phyloP scores from a whole-genome alignment of 1,140 invertebrate species.

The Lordiphosa collinella region DNA sequence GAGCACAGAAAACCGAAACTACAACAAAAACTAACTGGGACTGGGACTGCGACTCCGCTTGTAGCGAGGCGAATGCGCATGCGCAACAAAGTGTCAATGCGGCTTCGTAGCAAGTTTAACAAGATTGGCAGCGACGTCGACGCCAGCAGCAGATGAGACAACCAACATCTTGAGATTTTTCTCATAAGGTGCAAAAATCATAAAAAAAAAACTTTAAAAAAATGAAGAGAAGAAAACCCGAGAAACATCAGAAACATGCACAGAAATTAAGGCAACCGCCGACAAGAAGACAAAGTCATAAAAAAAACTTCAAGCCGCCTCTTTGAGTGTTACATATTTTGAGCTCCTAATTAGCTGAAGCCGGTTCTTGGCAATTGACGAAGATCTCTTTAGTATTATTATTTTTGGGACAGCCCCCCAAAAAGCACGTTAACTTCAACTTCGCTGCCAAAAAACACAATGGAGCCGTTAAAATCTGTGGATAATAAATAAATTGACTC shows the following conservation, averaged over 20 bases:
- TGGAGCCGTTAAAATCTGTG: constrained; percentile 62
- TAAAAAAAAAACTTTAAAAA: constrained; percentile 38
- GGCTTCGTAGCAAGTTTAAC: constrained; percentile 62
- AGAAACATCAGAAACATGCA: constrained; percentile 64
- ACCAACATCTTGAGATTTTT: constrained; percentile 49
- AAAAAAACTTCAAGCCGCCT: constrained; percentile 47
- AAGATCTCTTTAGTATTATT: constrained; percentile 36
- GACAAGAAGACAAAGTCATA: constrained; percentile 35
- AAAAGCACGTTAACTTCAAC: background rate
- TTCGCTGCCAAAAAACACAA: constrained; percentile 32
- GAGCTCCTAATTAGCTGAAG: constrained; percentile 52
- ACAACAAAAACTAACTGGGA: constrained; percentile 21
- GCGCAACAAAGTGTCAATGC: constrained; percentile 75
- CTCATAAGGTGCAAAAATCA: constrained; percentile 78
- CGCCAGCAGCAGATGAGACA: constrained; percentile 36
- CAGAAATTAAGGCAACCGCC: constrained; percentile 55
- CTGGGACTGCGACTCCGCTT: constrained; percentile 32
- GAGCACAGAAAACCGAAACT: constrained; percentile 18
- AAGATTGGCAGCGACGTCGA: constrained; percentile 62
- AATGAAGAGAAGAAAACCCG: constrained; percentile 1
- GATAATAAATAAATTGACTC: constrained; percentile 76
- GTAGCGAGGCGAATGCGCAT: constrained; percentile 38
- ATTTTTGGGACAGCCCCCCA: constrained; percentile 30
- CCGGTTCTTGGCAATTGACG: constrained; percentile 34
- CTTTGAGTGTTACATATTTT: constrained; percentile 39